Percentiles rank a stretch among this genome's conserved stretches.
phyloP scores from a whole-genome alignment of 2,797 vertebrate genomes.

The Rhinatrema bivittatum region DNA sequence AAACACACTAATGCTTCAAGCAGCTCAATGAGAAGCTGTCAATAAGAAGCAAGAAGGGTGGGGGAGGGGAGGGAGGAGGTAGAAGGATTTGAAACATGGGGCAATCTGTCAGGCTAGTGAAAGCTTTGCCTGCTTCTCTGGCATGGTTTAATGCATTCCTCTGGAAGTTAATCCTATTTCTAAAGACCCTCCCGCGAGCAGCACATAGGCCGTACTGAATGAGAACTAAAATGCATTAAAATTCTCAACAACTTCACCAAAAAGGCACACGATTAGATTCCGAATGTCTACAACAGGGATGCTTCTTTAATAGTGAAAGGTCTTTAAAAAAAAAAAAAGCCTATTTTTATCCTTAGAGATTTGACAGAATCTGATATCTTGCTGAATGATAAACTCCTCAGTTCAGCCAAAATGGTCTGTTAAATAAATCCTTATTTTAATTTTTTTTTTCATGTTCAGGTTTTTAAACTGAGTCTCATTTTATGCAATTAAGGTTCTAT shows the following conservation, averaged over 20 bases:
- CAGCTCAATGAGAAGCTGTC: slow-evolving; percentile 65
- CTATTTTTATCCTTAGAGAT: slow-evolving; percentile 14
- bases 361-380: too few species aligned
- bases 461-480: too few species aligned
- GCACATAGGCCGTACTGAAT: slow-evolving; percentile 55
- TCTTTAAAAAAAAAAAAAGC: slow-evolving; percentile 43
- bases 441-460: too few species aligned
- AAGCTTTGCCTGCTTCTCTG: slow-evolving; percentile 49
- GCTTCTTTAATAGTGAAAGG: slow-evolving; percentile 51
- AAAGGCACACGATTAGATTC: slow-evolving; percentile 60
- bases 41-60: slow-evolving; percentile 47
- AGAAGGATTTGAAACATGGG: slow-evolving; percentile 58
- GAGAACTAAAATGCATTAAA: slow-evolving; percentile 64
- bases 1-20: slow-evolving; percentile 66
- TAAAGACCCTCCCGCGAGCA: slow-evolving; percentile 66
- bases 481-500: too few species aligned
- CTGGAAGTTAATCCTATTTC: slow-evolving; percentile 79
- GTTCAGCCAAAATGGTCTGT: too few species aligned
- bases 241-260: slow-evolving; percentile 68
- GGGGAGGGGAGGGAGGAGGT: slow-evolving; percentile 25
- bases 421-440: too few species aligned
- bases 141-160: slow-evolving; percentile 75
- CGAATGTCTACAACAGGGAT: slow-evolving; percentile 41
- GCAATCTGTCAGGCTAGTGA: slow-evolving; percentile 62
- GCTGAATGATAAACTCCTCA: too few species aligned